Evolutionary conservation across 2,888 invertebrate species (phyloP).

Genomic region (Zele albiditarsus): DNA sequence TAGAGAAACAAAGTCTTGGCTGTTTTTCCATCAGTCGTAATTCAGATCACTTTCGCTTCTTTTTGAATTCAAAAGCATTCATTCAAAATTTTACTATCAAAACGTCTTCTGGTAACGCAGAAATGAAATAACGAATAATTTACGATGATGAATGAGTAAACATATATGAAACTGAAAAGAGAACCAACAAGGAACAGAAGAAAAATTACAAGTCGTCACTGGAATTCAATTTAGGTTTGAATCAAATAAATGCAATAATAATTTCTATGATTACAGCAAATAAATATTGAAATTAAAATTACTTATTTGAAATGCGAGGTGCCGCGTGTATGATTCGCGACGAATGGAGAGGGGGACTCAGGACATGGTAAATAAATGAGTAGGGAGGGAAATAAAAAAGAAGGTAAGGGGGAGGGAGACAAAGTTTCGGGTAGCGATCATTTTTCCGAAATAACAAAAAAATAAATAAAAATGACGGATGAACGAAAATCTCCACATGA

Average conservation of each 20-base stretch:
- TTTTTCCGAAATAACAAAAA: conserved; percentile 54
- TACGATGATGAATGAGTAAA: neutral
- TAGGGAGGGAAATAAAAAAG: conserved; percentile 44
- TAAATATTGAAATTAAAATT: conserved; percentile 30
- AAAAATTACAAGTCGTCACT: conserved; percentile 38
- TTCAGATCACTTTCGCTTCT: neutral
- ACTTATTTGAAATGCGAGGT: conserved; percentile 24
- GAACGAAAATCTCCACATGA: conserved; percentile 50
- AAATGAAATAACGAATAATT: neutral
- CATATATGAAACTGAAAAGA: conserved; percentile 41
- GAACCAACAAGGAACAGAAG: conserved; percentile 22
- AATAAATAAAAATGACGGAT: neutral
- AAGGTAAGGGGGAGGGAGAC: too few species aligned
- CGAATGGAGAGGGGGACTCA: conserved; percentile 19
- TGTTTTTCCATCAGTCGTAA: conserved; percentile 9
- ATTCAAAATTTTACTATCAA: conserved; percentile 2
- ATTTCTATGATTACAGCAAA: neutral
- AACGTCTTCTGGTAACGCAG: neutral
- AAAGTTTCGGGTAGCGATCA: conserved; percentile 52
- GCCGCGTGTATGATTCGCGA: conserved; percentile 33
- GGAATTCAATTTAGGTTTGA: conserved; percentile 40
- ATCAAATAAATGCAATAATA: neutral
- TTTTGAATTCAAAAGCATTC: neutral
- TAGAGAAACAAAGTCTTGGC: neutral
- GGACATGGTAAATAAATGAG: conserved; percentile 39